Base-by-base conservation (phyloP, 30 jellyfish, hydroid and myxozoan genomes). In the Calvadosia cruxmelitensis region DNA sequence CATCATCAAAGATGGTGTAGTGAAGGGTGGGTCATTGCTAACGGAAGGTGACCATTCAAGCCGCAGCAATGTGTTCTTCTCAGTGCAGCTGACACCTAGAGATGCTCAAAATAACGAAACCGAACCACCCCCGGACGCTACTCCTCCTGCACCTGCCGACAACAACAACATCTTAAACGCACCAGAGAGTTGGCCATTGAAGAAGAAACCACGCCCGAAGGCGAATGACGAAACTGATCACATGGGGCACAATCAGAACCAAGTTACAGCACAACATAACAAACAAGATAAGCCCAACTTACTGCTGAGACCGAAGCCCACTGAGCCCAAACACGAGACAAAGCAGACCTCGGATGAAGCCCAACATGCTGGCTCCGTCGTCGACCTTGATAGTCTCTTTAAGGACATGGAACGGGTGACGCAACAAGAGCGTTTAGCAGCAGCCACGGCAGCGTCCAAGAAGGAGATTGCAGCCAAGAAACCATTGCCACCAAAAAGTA, bases 1-100 rank as follows among this genome's bases (percentile, higher is more conserved):
- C 1, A 79, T 89, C 48, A 90, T 89, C 63, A 92, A 89, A 52
- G 94, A 85, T 64, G 90, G 90, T 12, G 93, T 90, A 10, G 89
- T 64, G 23, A 77, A 78, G 25, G 98, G 98, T 3, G 57, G 57
- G 20, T 5, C 20, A 20, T 20, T 42, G 57, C 10, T 42, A 42
- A 5, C 57, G 20, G 20, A 42, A 5, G 57, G 57, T 42, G 57
- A 42, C 20, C 57, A 42, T 42, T 42, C 57, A 42, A 42, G 57
- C 57, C 10, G 57, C 10, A 5, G 15, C 57, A 42, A 42, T 42
- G 57, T 42, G 10, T 42, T 42, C 57, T 42, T 42, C 20, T 42
- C 57, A 42, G 57, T 42, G 15, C 10, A 42, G 20, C 57, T 42
- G 57, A 5, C 57, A 42, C 57, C 57, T 5, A 42, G 57, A 42